Evolutionary conservation across 92 coral and sea anemone species (phyloP).

Genomic region (Porites cylindrica): DNA sequence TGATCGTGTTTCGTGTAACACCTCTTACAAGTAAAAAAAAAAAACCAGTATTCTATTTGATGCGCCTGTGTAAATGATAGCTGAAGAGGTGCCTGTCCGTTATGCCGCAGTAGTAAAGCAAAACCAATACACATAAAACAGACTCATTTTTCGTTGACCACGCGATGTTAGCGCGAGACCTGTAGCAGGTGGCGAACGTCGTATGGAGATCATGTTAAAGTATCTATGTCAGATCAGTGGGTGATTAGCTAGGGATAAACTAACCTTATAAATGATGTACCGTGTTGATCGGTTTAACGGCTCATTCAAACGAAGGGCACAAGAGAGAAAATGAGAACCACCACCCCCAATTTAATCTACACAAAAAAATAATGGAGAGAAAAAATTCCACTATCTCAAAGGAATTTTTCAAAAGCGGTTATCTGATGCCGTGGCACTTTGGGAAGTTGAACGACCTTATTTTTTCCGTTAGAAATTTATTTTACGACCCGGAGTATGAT

Average conservation of each 20-base stretch:
- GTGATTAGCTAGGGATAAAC: background rate
- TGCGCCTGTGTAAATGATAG: no score
- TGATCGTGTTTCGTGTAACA: background rate
- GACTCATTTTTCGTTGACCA: background rate
- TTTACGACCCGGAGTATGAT: background rate
- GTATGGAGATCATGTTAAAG: no score
- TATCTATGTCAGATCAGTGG: background rate
- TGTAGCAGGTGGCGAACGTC: background rate
- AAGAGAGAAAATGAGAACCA: no score
- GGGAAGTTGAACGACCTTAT: no score
- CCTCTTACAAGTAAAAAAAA: background rate
- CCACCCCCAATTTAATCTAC: no score
- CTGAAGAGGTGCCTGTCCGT: no score
- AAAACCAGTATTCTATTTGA: no score
- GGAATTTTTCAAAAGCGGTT: background rate
- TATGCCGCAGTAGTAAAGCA: no score
- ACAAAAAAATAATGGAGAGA: no score
- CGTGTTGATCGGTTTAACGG: background rate
- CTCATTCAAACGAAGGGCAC: no score
- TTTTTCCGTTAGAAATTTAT: background rate
- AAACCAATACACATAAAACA: background rate
- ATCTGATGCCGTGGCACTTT: background rate
- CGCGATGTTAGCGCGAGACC: background rate
- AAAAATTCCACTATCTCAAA: no score
- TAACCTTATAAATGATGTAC: background rate